A percentile compares a stretch with the other conserved stretches of the same genome.
These are phyloP conservation scores for Chlorodrepanis virens DNA, from an alignment of 2,113 vertebrate species.

Conservation along the genomic window DNA sequence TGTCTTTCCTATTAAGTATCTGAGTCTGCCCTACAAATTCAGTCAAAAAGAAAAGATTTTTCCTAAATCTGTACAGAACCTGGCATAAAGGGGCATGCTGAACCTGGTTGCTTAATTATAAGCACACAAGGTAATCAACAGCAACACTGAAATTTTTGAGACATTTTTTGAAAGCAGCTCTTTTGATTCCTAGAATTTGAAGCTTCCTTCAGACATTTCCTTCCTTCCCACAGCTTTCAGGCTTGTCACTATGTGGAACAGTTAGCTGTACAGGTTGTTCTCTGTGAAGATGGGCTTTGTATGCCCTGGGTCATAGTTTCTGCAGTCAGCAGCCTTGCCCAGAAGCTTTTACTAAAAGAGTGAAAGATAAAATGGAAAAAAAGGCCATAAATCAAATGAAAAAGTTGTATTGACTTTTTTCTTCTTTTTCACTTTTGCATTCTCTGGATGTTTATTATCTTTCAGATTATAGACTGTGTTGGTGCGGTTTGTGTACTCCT, in stretches of 20 bases:
- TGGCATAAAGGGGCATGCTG: not conserved
- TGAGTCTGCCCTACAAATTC: not conserved
- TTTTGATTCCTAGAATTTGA: not conserved
- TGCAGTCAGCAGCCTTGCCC: not conserved
- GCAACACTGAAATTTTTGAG: not conserved
- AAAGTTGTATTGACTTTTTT: not conserved
- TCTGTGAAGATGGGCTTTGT: not conserved
- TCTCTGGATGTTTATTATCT: not conserved
- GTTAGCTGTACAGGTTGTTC: not conserved
- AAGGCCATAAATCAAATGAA: not conserved
- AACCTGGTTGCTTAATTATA: not conserved
- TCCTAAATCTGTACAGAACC: not conserved
- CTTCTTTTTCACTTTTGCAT: not conserved
- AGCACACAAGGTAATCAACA: not conserved
- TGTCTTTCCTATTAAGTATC: not conserved
- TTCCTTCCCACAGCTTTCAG: not conserved
- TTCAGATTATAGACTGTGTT: not conserved
- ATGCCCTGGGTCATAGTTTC: not conserved
- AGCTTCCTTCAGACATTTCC: not conserved
- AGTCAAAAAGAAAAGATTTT: not conserved
- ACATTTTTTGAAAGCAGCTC: not conserved
- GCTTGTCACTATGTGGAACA: not conserved
- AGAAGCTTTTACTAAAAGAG: not conserved
- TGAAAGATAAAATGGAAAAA: not conserved
- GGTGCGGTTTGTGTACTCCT: not conserved